phyloP scores from a whole-genome alignment of 2,113 vertebrate genomes.

The Bubo bubo region DNA sequence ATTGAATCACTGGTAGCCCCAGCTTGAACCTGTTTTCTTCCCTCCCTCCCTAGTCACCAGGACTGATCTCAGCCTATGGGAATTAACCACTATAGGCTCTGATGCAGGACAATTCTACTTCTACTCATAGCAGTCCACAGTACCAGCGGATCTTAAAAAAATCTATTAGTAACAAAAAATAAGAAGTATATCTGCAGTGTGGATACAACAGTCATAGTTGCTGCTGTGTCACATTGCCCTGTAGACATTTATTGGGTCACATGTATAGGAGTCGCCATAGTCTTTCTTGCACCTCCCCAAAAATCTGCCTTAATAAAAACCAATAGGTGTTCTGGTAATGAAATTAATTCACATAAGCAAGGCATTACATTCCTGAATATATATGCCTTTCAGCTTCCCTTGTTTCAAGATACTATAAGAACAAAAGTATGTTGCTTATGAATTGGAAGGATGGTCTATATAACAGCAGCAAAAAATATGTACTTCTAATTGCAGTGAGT shows the following conservation, averaged over 20 bases:
- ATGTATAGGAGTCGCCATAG: not conserved
- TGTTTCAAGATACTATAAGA: not conserved
- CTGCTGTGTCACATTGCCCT: not conserved
- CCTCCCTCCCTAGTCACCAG: not conserved
- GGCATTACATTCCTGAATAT: not conserved
- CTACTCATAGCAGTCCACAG: not conserved
- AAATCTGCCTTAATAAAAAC: not conserved
- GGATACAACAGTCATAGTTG: not conserved
- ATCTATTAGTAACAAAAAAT: not conserved
- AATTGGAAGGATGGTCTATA: not conserved
- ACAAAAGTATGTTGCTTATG: not conserved
- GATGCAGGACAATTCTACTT: not conserved
- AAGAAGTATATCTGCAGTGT: not conserved
- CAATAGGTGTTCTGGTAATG: not conserved
- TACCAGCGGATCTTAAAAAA: not conserved
- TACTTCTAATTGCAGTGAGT: not conserved
- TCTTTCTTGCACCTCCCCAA: not conserved
- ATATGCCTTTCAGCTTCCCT: not conserved
- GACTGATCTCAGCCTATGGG: not conserved
- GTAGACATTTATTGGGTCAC: not conserved
- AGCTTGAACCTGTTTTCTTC: not conserved
- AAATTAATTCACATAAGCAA: not conserved
- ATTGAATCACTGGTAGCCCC: not conserved
- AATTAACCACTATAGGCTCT: not conserved
- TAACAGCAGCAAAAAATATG: not conserved